Percentiles rank a stretch among this genome's conserved stretches.
Evolutionary conservation across 53 echinoderm and acorn worm species (phyloP).

Genomic region (Actinopyga echinites): DNA sequence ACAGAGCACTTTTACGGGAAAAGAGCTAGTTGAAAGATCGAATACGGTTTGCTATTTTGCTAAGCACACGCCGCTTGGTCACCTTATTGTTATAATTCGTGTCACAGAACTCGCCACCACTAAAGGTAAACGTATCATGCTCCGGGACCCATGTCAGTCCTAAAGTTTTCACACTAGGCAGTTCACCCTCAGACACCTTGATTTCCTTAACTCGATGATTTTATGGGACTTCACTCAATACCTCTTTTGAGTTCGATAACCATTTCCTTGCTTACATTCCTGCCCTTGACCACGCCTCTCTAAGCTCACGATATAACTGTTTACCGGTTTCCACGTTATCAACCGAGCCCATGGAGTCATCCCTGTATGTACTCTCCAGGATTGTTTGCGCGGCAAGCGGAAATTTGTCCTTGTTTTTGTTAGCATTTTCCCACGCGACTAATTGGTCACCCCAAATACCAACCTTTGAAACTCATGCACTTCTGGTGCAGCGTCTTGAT

Average conservation of each 20-base stretch:
- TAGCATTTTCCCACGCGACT: not conserved
- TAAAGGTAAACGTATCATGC: slow-evolving; percentile 62
- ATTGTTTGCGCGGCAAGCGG: not conserved
- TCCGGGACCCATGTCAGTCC: slow-evolving; percentile 68
- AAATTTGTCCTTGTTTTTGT: not conserved
- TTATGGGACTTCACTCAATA: too few species aligned
- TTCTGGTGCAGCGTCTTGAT: not conserved
- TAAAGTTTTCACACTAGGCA: slow-evolving; percentile 47
- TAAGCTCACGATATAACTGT: not conserved
- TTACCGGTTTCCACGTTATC: not conserved
- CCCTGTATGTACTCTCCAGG: not conserved
- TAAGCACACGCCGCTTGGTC: too few species aligned
- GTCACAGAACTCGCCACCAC: not conserved
- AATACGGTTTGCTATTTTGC: too few species aligned
- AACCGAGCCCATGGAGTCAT: not conserved
- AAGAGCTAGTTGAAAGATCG: too few species aligned
- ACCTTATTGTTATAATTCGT: too few species aligned
- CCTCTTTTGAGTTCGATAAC: too few species aligned
- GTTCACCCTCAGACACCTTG: slow-evolving; percentile 45
- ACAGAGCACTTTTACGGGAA: too few species aligned
- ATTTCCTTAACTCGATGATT: slow-evolving; percentile 54
- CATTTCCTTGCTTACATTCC: not conserved
- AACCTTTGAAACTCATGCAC: not conserved
- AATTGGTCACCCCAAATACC: not conserved
- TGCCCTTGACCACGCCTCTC: not conserved